Evolutionary conservation across 1,140 invertebrate species (phyloP), one percentile per base, ranked within the genome.

Genomic region (Lineus longissimus): DNA sequence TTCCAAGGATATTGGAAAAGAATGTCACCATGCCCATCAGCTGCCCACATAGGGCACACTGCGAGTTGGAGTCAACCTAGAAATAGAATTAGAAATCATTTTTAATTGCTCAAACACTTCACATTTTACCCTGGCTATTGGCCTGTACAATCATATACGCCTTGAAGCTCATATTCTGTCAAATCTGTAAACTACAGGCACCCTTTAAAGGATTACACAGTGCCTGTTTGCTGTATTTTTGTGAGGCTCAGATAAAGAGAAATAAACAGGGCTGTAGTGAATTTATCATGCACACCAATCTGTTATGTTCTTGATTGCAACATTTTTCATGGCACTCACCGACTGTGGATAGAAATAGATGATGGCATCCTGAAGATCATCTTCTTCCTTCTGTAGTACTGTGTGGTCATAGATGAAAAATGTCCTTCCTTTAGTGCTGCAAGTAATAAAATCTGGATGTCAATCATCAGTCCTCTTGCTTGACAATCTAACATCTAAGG

Each of bases 281-380:
- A n/a, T n/a, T n/a, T n/a, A n/a, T n/a, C n/a, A n/a, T n/a, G n/a
- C n/a, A n/a, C n/a, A n/a, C n/a, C n/a, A n/a, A n/a, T n/a, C 33
- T 7, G 15, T 36, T 36, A 7, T 36, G 33, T 36, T 36, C 6
- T 15, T 36, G 33, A 36, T 36, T 36, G 33, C 6, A 15, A 36
- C 4, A 36, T 36, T n/a, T n/a, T 36, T 15, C 33, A 7, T 4
- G 33, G 15, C 33, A 55, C 61, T 51, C 47, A 67, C 65, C 17
- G 56, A 31, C 25, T 65, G 47, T 30, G 77, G 77, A 64, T 70
- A 74, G 51, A 78, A 79, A 58, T 74, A 79, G 17, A 79, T 56
- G 62, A 79, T 78, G 11, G 77, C 77, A 73, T 79, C 76, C 61
- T 76, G 77, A n/a, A 77, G 64, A 56, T 79, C 77, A 72, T 77